phyloP scores from a whole-genome alignment of 2,797 vertebrate species.

The Gobionotothen gibberifrons region DNA sequence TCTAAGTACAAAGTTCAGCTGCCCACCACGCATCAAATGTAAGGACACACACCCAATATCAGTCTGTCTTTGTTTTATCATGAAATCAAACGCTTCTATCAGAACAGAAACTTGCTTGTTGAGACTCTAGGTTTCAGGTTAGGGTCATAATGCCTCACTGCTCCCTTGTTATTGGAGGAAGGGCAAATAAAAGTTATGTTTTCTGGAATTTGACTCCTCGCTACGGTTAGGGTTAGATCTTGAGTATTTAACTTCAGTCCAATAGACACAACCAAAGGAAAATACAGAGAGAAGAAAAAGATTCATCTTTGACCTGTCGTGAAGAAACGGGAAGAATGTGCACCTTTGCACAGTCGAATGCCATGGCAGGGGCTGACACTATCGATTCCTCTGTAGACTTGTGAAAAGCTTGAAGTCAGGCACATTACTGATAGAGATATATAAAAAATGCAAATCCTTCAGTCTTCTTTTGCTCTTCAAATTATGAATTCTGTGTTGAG shows the following conservation, averaged over 20 bases:
- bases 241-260: not conserved
- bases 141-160: not conserved
- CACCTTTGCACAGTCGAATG: not conserved
- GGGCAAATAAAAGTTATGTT: slow-evolving; percentile 5
- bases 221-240: too few relatives aligned
- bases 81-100: not conserved
- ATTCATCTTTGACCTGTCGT: too few relatives aligned
- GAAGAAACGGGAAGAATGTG: not conserved
- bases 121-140: not conserved
- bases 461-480: too few relatives aligned
- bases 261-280: not conserved
- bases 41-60: not conserved
- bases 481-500: too few relatives aligned
- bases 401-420: too few relatives aligned
- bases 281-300: not conserved
- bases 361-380: not conserved
- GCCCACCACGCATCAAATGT: not conserved
- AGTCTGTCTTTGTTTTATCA: not conserved
- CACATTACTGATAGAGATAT: too few relatives aligned
- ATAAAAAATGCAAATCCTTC: too few relatives aligned
- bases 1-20: not conserved
- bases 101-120: not conserved
- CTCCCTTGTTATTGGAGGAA: not conserved
- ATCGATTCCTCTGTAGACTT: not conserved
- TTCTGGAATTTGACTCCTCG: too few relatives aligned